phyloP scores from a whole-genome alignment of 2,888 invertebrate species.

The Portevinia maculata region DNA sequence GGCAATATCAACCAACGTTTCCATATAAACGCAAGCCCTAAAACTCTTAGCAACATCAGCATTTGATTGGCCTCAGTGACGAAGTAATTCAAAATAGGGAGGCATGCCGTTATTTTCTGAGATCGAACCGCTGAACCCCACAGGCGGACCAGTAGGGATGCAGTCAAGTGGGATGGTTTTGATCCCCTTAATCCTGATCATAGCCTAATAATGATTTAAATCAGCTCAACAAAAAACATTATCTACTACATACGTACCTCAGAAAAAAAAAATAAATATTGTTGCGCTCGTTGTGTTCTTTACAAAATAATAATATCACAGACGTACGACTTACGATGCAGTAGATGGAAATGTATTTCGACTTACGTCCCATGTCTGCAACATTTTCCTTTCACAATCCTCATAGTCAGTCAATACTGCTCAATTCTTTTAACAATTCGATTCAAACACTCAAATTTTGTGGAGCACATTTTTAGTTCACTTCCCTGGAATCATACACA shows the following conservation, averaged over 20 bases:
- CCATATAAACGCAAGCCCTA: no score
- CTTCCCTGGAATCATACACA: constrained; percentile 5
- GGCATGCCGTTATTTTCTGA: no score
- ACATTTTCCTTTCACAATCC: constrained; percentile 23
- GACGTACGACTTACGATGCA: constrained; percentile 17
- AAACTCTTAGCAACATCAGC: no score
- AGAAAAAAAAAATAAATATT: constrained; percentile 2
- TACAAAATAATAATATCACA: constrained; percentile 18
- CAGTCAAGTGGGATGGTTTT: no score
- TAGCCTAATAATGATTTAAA: no score
- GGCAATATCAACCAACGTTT: no score
- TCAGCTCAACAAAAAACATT: background rate
- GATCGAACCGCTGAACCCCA: no score
- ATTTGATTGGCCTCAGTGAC: no score
- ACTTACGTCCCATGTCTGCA: constrained; percentile 18
- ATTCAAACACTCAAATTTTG: constrained; percentile 13
- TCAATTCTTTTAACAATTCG: constrained; percentile 14
- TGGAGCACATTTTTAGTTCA: background rate
- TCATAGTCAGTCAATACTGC: constrained; percentile 27
- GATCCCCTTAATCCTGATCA: no score
- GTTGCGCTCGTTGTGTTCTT: background rate
- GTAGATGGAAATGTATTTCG: background rate
- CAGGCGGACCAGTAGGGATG: no score
- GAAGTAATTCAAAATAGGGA: no score
- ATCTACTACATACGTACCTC: background rate